phyloP scores from a whole-genome alignment of 53 echinoderm and acorn worm genomes.

The Holothuria leucospilota region DNA sequence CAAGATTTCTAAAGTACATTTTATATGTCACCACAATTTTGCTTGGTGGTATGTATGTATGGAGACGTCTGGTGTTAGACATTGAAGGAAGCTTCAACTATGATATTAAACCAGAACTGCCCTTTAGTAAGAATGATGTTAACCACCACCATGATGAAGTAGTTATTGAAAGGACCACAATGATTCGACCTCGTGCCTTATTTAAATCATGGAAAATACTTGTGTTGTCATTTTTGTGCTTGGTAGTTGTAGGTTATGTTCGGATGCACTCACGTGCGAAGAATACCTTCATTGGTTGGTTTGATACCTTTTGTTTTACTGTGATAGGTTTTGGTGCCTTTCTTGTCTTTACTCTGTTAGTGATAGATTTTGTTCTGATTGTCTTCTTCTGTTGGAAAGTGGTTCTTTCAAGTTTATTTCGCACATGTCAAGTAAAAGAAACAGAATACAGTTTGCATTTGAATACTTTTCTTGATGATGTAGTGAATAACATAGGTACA shows the following conservation, averaged over 20 bases:
- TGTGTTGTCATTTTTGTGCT: background rate
- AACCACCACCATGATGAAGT: no score
- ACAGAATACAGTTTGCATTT: background rate
- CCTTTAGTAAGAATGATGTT: no score
- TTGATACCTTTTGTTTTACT: slow-evolving; percentile 28
- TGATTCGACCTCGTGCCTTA: background rate
- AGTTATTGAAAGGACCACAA: no score
- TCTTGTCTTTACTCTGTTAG: slow-evolving; percentile 8
- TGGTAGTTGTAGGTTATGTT: slow-evolving; percentile 1
- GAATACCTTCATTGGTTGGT: slow-evolving; percentile 21
- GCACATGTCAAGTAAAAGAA: background rate
- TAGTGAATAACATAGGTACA: background rate
- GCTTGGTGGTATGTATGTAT: slow-evolving; percentile 22
- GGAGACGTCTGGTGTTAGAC: slow-evolving; percentile 24
- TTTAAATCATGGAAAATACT: background rate
- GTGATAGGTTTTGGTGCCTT: slow-evolving; percentile 11
- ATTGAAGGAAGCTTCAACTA: background rate
- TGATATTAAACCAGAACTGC: no score
- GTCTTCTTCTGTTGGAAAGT: slow-evolving; percentile 12
- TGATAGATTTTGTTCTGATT: background rate
- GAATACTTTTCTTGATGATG: background rate
- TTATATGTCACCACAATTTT: background rate
- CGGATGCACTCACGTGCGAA: background rate
- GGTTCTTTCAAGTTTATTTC: background rate
- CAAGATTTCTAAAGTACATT: background rate